These are phyloP conservation scores for Pseudomugil gertrudae DNA, from an alignment of 2,797 vertebrate species.

Conservation along the genomic window DNA sequence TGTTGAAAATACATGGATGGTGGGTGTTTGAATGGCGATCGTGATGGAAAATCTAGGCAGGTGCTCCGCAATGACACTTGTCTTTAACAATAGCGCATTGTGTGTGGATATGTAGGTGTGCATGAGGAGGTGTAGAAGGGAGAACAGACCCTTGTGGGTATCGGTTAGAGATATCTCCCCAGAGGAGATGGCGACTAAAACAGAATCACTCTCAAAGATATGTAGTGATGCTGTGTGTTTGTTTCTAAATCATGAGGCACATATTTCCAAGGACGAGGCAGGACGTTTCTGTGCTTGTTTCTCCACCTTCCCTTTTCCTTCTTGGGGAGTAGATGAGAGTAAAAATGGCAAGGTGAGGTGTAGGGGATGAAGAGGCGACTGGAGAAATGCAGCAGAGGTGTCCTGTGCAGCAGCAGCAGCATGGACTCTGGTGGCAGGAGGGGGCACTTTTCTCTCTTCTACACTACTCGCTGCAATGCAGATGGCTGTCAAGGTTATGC, in stretches of 20 bases:
- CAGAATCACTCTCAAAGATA: conserved; percentile 28
- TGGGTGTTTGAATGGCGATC: conserved; percentile 56
- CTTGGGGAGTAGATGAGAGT: conserved; percentile 26
- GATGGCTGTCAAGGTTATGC: conserved; percentile 74
- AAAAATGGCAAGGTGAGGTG: conserved; percentile 32
- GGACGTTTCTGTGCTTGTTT: conserved; percentile 23
- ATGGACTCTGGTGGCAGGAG: conserved; percentile 48
- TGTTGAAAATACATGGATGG: conserved; percentile 60
- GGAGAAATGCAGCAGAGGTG: conserved; percentile 44
- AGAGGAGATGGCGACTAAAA: conserved; percentile 17
- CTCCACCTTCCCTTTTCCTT: conserved; percentile 9
- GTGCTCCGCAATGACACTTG: conserved; percentile 34
- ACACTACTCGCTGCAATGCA: conserved; percentile 71
- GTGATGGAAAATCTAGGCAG: conserved; percentile 39
- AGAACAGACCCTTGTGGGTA: conserved; percentile 12
- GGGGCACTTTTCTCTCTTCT: conserved; percentile 31
- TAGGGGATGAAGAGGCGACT: conserved; percentile 4
- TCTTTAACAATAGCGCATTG: conserved; percentile 26
- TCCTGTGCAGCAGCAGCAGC: conserved; percentile 55
- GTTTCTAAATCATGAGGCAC: conserved; percentile 7
- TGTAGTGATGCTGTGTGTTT: background rate
- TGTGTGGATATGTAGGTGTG: conserved; percentile 19
- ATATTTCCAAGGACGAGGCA: conserved; percentile 39
- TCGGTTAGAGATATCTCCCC: conserved; percentile 16
- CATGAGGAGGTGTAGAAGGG: conserved; percentile 20